phyloP scores from a whole-genome alignment of 2,797 vertebrate genomes.

The Liasis olivaceus region DNA sequence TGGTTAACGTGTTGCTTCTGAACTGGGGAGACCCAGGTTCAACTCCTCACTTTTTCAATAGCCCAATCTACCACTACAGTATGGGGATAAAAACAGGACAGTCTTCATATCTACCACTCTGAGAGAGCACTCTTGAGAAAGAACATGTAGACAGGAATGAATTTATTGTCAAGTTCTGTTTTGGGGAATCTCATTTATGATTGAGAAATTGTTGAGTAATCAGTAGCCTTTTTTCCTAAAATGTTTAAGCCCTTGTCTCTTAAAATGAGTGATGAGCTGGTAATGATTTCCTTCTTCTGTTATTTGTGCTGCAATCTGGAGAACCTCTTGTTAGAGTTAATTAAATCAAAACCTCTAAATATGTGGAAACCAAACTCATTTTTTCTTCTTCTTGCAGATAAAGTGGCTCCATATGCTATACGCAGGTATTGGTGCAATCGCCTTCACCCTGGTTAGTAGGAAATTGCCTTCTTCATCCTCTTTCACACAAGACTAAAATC shows the following conservation, averaged over 20 bases:
- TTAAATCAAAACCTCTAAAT: not conserved
- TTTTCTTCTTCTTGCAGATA: slow-evolving; percentile 72
- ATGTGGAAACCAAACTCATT: not conserved
- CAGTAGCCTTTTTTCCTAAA: not conserved
- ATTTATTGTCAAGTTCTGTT: not conserved
- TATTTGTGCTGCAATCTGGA: not conserved
- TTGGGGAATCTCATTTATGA: not conserved
- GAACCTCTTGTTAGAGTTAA: not conserved
- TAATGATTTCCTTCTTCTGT: not conserved
- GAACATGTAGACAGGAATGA: not conserved
- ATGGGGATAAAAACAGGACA: not conserved
- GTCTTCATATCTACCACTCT: not conserved
- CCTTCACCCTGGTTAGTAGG: slow-evolving; percentile 93
- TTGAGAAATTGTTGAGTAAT: not conserved
- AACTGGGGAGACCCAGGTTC: not conserved
- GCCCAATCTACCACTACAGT: not conserved
- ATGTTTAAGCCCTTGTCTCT: not conserved
- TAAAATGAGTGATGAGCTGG: not conserved
- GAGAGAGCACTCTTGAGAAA: not conserved
- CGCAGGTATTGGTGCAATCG: slow-evolving; percentile 86
- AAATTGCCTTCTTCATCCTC: rapidly evolving
- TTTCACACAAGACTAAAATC: not conserved
- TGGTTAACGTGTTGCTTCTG: not conserved
- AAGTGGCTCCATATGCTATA: slow-evolving; percentile 96
- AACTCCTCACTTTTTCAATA: too few species aligned